Base-by-base conservation (phyloP, 2,797 vertebrate genomes). In the Sardinella longiceps region DNA sequence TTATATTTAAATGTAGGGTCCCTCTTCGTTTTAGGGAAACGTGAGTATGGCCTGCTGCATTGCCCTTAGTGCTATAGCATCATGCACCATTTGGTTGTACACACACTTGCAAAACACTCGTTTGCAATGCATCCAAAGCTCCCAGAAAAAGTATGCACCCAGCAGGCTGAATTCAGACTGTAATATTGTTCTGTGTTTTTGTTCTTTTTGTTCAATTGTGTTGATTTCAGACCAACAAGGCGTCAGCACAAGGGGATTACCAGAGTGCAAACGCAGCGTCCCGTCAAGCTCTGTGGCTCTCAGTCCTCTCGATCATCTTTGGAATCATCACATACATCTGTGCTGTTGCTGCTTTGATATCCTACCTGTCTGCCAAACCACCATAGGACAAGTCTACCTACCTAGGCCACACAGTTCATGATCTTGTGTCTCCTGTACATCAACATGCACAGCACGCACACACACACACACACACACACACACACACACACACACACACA, bases 241-340 rank as follows among this genome's bases (percentile, higher is more conserved):
- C 97, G 0, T 96, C 96, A 5, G 96, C 96, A 85, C 92, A 96
- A 90, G 97, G 97, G 43, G 97, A 97, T 87, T 93, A 96, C 88
- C 95, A 95, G 81, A 94, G 94, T 28, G 97, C 97, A 28, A 96
- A 91, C 63, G 92, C 94, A 0, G 95, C 97, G 0, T 97, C 97
- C 25, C 94, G 95, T 81, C 95, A 95, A 84, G 95, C 97, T 50
- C 95, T 97, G 85, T 96, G 96, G 93, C 94, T 97, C 86, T 97
- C 97, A 0, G 95, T 97, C 89, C 93, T 97, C 51, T 97, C 97
- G 63, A 93, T 97, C 45, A 94, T 97, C 87, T 96, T 97, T 2
- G 97, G 97, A 12, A 94, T 97, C 90, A 95, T 97, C 82, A 97
- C 94, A 0, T 97, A 98, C 87, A 92, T 94, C 23, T 97, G 96